Percentiles rank a stretch among this genome's conserved stretches.
These are phyloP conservation scores for Petromus typicus DNA, from an alignment of 2,113 vertebrate genomes.

Conservation along the genomic window DNA sequence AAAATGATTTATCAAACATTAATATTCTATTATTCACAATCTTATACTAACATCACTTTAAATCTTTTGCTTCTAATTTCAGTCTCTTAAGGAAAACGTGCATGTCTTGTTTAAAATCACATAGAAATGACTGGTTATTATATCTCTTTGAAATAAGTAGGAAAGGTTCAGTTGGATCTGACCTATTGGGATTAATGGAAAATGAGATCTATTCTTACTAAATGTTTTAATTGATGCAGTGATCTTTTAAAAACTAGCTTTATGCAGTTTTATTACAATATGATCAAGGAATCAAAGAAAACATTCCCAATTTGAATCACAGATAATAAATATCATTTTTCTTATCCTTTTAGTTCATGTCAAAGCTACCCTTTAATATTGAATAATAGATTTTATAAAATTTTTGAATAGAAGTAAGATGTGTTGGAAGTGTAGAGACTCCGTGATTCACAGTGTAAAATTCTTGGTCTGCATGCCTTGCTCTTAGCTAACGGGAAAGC, in stretches of 20 bases:
- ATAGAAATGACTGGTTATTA: not conserved
- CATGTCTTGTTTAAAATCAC: constrained; percentile 39
- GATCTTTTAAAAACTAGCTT: constrained; percentile 38
- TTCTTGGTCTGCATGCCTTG: not conserved
- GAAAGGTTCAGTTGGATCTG: not conserved
- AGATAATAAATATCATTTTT: not conserved
- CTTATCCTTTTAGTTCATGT: not conserved
- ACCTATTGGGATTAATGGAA: not conserved
- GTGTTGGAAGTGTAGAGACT: not conserved
- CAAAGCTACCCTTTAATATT: not conserved
- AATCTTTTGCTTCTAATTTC: constrained; percentile 60
- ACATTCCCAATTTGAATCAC: not conserved
- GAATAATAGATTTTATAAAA: not conserved
- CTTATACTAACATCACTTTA: not conserved
- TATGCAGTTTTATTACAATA: not conserved
- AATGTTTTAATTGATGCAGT: not conserved
- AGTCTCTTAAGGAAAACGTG: constrained; percentile 11
- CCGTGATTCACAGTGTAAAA: too few relatives aligned
- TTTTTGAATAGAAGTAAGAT: not conserved
- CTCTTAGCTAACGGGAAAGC: not conserved
- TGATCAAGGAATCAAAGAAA: constrained; percentile 8
- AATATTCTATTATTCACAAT: constrained; percentile 20
- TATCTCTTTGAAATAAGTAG: constrained; percentile 13
- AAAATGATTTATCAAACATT: not conserved
- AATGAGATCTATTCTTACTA: not conserved